Evolutionary conservation across 2,888 invertebrate species (phyloP).

Genomic region (Erebia palarica): DNA sequence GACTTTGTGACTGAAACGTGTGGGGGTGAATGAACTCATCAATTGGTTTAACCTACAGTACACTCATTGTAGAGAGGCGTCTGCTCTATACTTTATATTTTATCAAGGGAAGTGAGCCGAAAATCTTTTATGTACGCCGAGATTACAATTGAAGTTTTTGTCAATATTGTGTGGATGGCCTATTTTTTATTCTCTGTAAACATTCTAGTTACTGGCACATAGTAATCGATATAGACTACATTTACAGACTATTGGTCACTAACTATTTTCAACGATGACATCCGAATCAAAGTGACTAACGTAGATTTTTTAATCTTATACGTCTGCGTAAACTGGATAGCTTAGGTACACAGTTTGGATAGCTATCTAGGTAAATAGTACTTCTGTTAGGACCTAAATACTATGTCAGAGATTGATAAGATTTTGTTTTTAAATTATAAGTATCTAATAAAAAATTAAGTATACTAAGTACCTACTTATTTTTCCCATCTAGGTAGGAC

Average conservation of each 20-base stretch:
- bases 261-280: not conserved
- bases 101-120: constrained; percentile 13
- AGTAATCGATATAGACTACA: not conserved
- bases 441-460: too few relatives aligned
- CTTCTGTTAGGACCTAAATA: too few relatives aligned
- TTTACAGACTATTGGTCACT: not conserved
- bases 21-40: constrained; percentile 32
- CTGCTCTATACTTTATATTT: constrained; percentile 13
- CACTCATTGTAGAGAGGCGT: constrained; percentile 28
- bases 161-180: not conserved
- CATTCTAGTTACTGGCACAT: not conserved
- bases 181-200: not conserved
- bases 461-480: too few relatives aligned
- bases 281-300: not conserved
- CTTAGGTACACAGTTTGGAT: not conserved
- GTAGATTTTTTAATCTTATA: not conserved
- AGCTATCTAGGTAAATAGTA: too few relatives aligned
- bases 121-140: not conserved
- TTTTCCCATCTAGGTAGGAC: too few relatives aligned
- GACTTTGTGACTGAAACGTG: constrained; percentile 25
- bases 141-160: not conserved
- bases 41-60: constrained; percentile 29
- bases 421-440: too few relatives aligned
- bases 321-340: not conserved
- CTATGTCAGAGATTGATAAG: too few relatives aligned